Conservation (phyloP, 64 coral and sea anemone genomes). For the Montipora sp. region DNA sequence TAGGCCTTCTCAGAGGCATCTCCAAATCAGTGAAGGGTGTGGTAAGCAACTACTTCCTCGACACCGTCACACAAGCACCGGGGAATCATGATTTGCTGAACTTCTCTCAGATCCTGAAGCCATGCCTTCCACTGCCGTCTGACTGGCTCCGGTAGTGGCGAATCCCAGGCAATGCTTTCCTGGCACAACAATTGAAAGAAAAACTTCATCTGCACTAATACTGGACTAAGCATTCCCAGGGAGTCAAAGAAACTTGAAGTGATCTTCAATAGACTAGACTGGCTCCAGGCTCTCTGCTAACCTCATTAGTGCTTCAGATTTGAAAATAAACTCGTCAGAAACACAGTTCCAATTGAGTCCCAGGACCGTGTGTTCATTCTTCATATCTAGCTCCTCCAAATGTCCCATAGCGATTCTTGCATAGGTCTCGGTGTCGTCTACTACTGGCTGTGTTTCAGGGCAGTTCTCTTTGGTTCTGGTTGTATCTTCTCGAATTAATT, state of each 20-base stretch:
- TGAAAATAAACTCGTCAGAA: slow-evolving; percentile 39
- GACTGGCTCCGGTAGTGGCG: slow-evolving; percentile 14
- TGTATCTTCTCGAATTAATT: too few species aligned
- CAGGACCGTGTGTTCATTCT: slow-evolving; percentile 28
- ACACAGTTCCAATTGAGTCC: slow-evolving; percentile 42
- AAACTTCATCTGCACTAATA: slow-evolving; percentile 59
- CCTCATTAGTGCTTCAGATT: slow-evolving; percentile 36
- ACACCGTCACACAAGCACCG: slow-evolving; percentile 31
- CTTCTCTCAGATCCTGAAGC: slow-evolving; percentile 40
- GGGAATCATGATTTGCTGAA: slow-evolving; percentile 42
- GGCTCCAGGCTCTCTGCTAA: slow-evolving; percentile 21
- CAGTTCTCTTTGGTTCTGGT: too few species aligned
- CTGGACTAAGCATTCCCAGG: slow-evolving; percentile 41
- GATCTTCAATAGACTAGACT: slow-evolving; percentile 39
- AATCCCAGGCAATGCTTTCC: slow-evolving; percentile 4
- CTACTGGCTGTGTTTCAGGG: background rate
- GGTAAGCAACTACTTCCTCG: background rate
- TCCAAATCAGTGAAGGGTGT: slow-evolving; percentile 51
- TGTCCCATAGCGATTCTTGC: background rate
- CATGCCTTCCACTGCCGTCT: slow-evolving; percentile 22
- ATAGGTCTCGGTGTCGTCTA: slow-evolving; percentile 18
- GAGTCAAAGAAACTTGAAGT: slow-evolving; percentile 63
- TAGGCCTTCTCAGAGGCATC: slow-evolving; percentile 29
- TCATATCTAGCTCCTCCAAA: background rate
- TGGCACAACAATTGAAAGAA: slow-evolving; percentile 34